Base-by-base conservation (phyloP, 1,140 invertebrate species). In the Drosophila lacertosa region DNA sequence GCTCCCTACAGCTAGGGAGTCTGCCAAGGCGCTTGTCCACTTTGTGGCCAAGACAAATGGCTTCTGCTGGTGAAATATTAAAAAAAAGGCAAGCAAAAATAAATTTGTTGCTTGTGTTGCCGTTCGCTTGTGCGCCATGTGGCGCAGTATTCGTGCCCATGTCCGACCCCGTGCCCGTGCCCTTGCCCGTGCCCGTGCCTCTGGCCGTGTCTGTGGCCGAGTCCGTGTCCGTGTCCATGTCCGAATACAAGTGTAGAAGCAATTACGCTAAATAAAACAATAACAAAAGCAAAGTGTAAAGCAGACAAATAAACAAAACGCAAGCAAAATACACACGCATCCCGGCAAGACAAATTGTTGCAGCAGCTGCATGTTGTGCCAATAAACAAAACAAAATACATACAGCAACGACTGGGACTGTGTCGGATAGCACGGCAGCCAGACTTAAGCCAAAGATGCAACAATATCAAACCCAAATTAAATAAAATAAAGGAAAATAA, bases 201-300 rank as follows among this genome's bases (percentile, higher is more conserved):
- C n/a, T n/a, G n/a, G n/a, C n/a, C n/a, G n/a, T n/a, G n/a, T n/a
- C n/a, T n/a, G 54, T 32, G 63, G 50, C 26, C 16, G 59, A 54
- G 54, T 39, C 45, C 48, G 57, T 53, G 54, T 39, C 45, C 48
- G 57, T 53, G 48, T 66, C 24, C 35, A 29, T 47, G 32, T 32
- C 48, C 24, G 58, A 58, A 20, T 58, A 77, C 74, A 74, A 77
- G 71, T 64, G 60, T 74, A 54, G 58, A 77, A 77, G 81, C 81
- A 84, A 84, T 84, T 84, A 84, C 77, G 80, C 81, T 84, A 81
- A 81, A 88, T 74, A 86, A 84, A 86, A 86, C 81, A 86, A 86
- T 65, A 80, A 76, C 67, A 84, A 62, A 79, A 66, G 37, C 63
- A 73, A 53, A 62, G 32, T 50, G 53, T 39, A 70, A 65, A 53